Base-by-base conservation (phyloP, 2,888 invertebrate species). In the Caenorhabditis drosophilae region DNA sequence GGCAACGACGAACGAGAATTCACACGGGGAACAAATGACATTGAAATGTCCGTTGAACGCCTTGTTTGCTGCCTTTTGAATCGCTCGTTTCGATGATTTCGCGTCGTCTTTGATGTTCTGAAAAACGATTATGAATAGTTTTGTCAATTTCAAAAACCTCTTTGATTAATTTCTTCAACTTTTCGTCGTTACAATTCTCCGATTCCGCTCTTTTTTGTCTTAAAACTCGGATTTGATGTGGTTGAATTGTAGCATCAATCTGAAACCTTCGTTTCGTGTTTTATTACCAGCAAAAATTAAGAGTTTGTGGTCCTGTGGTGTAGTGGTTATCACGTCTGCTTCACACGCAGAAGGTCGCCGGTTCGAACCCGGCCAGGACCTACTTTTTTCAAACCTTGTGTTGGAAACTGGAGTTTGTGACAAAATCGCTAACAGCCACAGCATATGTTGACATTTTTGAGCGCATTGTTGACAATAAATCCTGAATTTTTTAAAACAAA, bases 301-400 rank as follows among this genome's bases (percentile, higher is more conserved):
- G n/a, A n/a, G n/a, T n/a, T n/a, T n/a, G n/a, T n/a, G 67, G 59
- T 68, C 67, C 63, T 59, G 63, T 75, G 74, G 75, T 75, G 77
- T 77, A 75, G 73, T 75, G 72, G 77, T 77, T 75, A 76, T 74
- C 76, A 74, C 73, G 75, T 77, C 76, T 76, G 74, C 77, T 75
- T 77, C 69, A 76, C 77, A 76, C 76, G 75, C 77, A 76, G 77
- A 77, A 76, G 77, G 77, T 72, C 76, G 72, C 73, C 71, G 75
- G 76, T 75, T 75, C 73, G 71, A 75, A 49, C 73, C 75, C 75
- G 71, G 73, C 70, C 63, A 67, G 59, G 69, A 66, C 53, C 56
- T 55, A 51, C 27, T 27, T 58, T 59, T 59, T 50, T 12, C 12
- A 31, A 27, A 27, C 41, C 40, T 23, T 42, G 18, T 9, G 44